Evolutionary conservation across 2,888 invertebrate genomes (phyloP), one percentile per base, ranked within the genome.

Genomic region (Dryobotodes eremita): DNA sequence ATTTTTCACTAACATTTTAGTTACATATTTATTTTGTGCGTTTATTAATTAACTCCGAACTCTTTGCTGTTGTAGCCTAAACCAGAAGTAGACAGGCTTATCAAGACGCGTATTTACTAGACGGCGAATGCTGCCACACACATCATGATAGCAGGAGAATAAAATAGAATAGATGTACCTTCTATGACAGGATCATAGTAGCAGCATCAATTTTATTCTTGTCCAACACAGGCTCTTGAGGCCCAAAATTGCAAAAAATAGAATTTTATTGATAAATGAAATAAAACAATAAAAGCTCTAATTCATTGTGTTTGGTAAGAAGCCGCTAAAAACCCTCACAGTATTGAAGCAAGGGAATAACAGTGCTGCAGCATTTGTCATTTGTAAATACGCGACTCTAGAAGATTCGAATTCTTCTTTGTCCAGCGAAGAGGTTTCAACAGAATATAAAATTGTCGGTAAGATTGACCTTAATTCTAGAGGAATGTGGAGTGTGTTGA

Each of bases 401-500:
- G 59, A 74, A 71, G 46, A 72, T 83, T 66, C 23, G 11, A 62
- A 62, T 74, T 71, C 80, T 73, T 61, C 75, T 71, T 75, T 80
- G 26, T 80, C 46, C 68, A 86, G 73, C 61, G 64, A 73, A 80
- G 68, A 83, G 73, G 79, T 82, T 76, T 81, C 15, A 88, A 85
- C 84, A 84, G 83, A 86, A 83, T 79, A 87, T 72, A 85, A 83
- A 83, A 71, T 59, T 66, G 70, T 78, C 71, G 68, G 84, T 82
- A 89, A 84, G 79, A 83, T 87, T 86, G 82, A 87, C 89, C 95
- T 96, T 96, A 96, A 93, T 82, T 88, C 96, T 96, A 96, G 88
- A 95, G 96, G 96, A 96, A 96, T 96, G 96, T 96, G 96, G 94
- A 92, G 88, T 81, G 91, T 92, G 92, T 89, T 92, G 90, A 91